phyloP scores from a whole-genome alignment of 1,140 invertebrate genomes.

The Daktulosphaira vitifoliae region DNA sequence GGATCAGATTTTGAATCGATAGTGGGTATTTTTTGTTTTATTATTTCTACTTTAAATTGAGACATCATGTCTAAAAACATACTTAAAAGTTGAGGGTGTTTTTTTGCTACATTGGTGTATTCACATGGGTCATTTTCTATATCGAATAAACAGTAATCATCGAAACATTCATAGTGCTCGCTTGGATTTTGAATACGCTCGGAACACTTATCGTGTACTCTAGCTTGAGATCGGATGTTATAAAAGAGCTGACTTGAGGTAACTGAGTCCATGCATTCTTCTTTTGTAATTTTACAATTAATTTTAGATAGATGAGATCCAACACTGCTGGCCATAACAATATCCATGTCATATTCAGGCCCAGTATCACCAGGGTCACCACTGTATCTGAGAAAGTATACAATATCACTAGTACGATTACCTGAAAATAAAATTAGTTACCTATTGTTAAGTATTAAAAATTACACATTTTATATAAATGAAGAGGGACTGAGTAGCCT shows the following conservation, averaged over 20 bases:
- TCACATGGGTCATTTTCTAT: constrained; percentile 58
- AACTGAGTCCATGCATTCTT: constrained; percentile 6
- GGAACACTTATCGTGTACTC: not conserved
- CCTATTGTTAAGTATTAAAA: not conserved
- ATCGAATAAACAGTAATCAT: constrained; percentile 53
- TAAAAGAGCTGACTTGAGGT: not conserved
- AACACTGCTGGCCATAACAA: not conserved
- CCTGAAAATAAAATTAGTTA: not conserved
- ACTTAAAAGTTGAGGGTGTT: constrained; percentile 42
- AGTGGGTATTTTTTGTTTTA: constrained; percentile 39
- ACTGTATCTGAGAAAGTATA: constrained; percentile 2
- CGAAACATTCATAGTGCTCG: constrained; percentile 6
- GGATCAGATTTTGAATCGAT: constrained; percentile 45
- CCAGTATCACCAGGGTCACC: not conserved
- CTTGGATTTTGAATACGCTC: not conserved
- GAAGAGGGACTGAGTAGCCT: too few relatives aligned
- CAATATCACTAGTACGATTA: constrained; percentile 10
- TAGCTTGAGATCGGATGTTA: constrained; percentile 2
- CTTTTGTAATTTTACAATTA: not conserved
- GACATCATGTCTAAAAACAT: constrained; percentile 41
- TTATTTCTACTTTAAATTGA: constrained; percentile 40
- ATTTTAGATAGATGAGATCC: constrained; percentile 11
- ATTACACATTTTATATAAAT: too few relatives aligned
- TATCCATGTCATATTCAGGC: constrained; percentile 5
- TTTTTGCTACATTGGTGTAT: constrained; percentile 48